Base-by-base conservation (phyloP, 2,888 invertebrate genomes). In the Stictocephala bisonia region DNA sequence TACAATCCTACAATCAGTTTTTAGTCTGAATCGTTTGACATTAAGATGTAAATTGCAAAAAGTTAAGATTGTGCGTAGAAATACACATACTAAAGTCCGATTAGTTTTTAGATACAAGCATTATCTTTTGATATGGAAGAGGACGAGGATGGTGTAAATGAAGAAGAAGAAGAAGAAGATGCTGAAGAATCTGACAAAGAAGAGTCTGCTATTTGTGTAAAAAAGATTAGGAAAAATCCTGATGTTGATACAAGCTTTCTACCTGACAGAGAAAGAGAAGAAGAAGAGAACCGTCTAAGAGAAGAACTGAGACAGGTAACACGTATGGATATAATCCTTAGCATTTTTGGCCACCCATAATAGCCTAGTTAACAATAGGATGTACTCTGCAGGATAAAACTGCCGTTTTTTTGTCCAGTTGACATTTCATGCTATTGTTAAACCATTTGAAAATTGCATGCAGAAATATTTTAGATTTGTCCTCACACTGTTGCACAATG, bases 181-280 rank as follows among this genome's bases (percentile, higher is more conserved):
- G 84, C 85, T 20, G 82, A 82, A 44, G 81, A 81, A 67, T 83
- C 83, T n/a, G 84, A 82, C 3, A 81, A 83, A 27, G 82, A 82
- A 35, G 80, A 78, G 74, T 31, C 64, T 56, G 22, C 77, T 72
- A 48, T 78, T 31, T 31, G 77, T 71, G 53, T 31, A 11, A 93
- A 93, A 81, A 95, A 94, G 85, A 92, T 97, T 40, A 92, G 92
- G 73, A 99, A 99, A 85, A 97, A 99, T 86, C 99, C 99, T 0
- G 94, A 96, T 84, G 99, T 99, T 0, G 99, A 99, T 83, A 99
- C 99, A 6, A 99, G 98, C 81, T 99, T 99, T 83, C 84, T 99
- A 66, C 99, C 99, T 0, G 99, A 99, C 67, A 89, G 97, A 75
- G 97, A 99, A 82, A 87, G 99, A 67, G 99, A 99, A 83, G 97